Evolutionary conservation across 2,113 vertebrate species (phyloP).

Genomic region (Cettia cetti): DNA sequence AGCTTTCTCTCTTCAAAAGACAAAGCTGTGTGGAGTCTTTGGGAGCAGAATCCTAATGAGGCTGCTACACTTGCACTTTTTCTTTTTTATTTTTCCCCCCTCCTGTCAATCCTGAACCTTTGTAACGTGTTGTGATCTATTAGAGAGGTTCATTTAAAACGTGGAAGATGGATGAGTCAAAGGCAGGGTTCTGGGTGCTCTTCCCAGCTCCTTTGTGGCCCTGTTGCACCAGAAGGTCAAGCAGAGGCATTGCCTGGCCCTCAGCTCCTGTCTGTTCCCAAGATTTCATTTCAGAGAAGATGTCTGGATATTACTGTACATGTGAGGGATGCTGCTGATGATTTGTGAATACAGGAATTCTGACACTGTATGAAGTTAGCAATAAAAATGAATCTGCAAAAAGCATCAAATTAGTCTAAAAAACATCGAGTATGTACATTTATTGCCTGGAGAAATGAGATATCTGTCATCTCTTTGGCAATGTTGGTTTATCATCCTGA

Average conservation of each 20-base stretch:
- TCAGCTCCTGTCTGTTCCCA: neutral
- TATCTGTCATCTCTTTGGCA: neutral
- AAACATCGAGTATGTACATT: neutral
- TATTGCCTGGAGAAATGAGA: neutral
- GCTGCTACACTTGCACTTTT: neutral
- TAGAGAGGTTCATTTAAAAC: neutral
- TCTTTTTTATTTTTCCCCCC: neutral
- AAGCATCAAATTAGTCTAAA: neutral
- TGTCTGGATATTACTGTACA: neutral
- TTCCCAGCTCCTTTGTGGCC: neutral
- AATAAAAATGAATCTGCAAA: neutral
- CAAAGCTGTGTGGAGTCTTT: slow-evolving; percentile 28
- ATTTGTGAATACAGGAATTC: neutral
- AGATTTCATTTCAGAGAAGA: neutral
- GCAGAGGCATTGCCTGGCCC: neutral
- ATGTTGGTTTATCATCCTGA: neutral
- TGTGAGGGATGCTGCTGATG: neutral
- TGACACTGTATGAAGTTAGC: neutral
- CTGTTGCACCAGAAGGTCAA: neutral
- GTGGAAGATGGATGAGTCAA: neutral
- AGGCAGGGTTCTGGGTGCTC: neutral
- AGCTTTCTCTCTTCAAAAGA: slow-evolving; percentile 39
- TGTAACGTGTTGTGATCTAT: neutral
- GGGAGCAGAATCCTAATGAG: slow-evolving; percentile 48
- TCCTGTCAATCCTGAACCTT: neutral